A percentile compares a stretch with the other conserved stretches of the same genome.
Conservation (phyloP, 2,888 invertebrate genomes). For the Carterocephalus palaemon region DNA sequence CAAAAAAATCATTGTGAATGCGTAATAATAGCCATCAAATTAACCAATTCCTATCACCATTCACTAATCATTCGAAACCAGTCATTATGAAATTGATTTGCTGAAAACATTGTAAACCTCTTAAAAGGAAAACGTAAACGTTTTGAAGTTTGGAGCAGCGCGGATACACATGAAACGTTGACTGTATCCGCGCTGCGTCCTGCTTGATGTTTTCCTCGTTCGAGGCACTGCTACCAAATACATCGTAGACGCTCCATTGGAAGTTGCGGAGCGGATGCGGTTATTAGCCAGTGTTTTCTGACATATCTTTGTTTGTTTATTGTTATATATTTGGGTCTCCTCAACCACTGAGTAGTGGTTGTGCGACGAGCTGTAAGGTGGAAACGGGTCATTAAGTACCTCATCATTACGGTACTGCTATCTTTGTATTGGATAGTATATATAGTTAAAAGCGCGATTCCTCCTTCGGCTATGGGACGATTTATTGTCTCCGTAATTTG, state of each 20-base stretch:
- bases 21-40: conserved; percentile 32
- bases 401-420: conserved; percentile 31
- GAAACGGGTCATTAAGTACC: conserved; percentile 44
- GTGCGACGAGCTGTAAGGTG: conserved; percentile 56
- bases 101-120: conserved; percentile 62
- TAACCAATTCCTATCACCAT: conserved; percentile 28
- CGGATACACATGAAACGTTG: conserved; percentile 54
- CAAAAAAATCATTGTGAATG: conserved; percentile 12
- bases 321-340: conserved; percentile 56
- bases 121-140: conserved; percentile 58
- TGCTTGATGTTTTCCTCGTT: conserved; percentile 60
- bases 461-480: conserved; percentile 58
- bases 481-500: conserved; percentile 66
- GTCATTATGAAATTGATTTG: conserved; percentile 32
- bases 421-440: conserved; percentile 40
- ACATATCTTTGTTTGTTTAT: conserved; percentile 49
- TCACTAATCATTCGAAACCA: conserved; percentile 34
- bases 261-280: conserved; percentile 71
- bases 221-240: conserved; percentile 46
- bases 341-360: conserved; percentile 57
- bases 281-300: conserved; percentile 58
- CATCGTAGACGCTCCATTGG: conserved; percentile 64
- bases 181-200: conserved; percentile 65
- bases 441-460: conserved; percentile 48
- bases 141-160: conserved; percentile 49